Evolutionary conservation across 2,113 vertebrate species (phyloP).

Genomic region (Halichoeres trimaculatus): DNA sequence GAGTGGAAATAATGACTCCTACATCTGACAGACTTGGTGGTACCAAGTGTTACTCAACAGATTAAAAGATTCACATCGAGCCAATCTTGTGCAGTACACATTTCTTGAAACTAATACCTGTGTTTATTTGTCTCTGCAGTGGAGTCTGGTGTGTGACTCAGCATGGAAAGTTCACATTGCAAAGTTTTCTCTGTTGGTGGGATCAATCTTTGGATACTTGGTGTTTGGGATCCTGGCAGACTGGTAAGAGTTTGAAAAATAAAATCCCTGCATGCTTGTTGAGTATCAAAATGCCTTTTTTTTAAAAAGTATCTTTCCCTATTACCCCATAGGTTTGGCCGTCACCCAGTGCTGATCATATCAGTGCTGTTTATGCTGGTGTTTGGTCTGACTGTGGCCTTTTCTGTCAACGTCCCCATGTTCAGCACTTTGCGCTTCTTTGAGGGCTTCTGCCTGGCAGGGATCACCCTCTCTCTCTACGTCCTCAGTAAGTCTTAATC

Average conservation of each 20-base stretch:
- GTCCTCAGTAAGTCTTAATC: slow-evolving; percentile 89
- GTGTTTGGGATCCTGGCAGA: slow-evolving; percentile 96
- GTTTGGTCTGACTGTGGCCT: slow-evolving; percentile 94
- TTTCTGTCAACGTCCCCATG: slow-evolving; percentile 97
- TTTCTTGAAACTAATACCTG: slow-evolving; percentile 20
- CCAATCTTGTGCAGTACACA: background rate
- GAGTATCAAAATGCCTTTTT: background rate
- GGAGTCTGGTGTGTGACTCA: slow-evolving; percentile 94
- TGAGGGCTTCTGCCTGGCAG: slow-evolving; percentile 97
- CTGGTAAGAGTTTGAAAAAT: slow-evolving; percentile 87
- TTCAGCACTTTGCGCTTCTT: slow-evolving; percentile 99
- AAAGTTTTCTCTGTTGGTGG: slow-evolving; percentile 96
- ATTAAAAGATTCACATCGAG: background rate
- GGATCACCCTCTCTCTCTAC: slow-evolving; percentile 92
- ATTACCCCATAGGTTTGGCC: slow-evolving; percentile 87
- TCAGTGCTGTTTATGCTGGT: slow-evolving; percentile 93
- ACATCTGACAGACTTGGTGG: background rate
- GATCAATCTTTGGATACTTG: slow-evolving; percentile 97
- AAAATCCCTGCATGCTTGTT: background rate
- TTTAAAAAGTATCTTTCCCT: background rate
- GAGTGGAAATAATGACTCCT: background rate
- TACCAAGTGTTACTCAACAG: background rate
- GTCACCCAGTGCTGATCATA: slow-evolving; percentile 90
- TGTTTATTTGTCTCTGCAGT: slow-evolving; percentile 85
- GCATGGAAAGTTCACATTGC: slow-evolving; percentile 96